Base-by-base conservation (phyloP, 2,888 invertebrate species). In the Drepana falcataria region DNA sequence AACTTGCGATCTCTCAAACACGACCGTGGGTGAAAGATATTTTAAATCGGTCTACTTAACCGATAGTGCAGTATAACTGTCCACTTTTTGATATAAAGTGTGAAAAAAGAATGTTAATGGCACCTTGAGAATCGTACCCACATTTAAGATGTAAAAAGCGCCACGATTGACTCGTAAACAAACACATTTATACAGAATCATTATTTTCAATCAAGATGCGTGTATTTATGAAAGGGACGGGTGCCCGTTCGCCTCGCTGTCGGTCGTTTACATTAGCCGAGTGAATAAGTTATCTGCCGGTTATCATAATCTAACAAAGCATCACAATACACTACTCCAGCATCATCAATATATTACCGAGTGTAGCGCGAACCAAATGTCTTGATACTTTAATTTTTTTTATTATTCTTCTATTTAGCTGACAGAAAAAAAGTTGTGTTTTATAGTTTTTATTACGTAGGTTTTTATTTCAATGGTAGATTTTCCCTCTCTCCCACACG, bases 271-370 rank as follows among this genome's bases (percentile, higher is more conserved):
- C 87, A 90, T 89, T 89, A 89, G 86, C 73, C 72, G 65, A 69
- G 72, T n/a, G 84, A 87, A 88, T 88, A 89, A 90, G 86, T 87
- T 90, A 89, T 89, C 87, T 85, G 44, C 1, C 79, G 68, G 78
- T 85, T 86, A 90, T 90, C 89, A 89, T 85, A 89, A 90, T 90
- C 90, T 87, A 83, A 88, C 89, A 87, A 85, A 87, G 79, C 84
- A 89, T 90, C 90, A 89, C 89, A 89, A 90, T 89, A 86, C 83
- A 77, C 77, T 83, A 83, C 85, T 86, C 88, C 87, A 84, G 81
- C 87, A 84, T 89, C 89, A 90, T 89, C 90, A 88, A 90, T 90
- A 85, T 86, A 83, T 81, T 82, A 81, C 75, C 59, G 58, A 54
- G 63, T 56, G 48, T 4, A 53, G 21, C 9, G 34, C 35, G 59